phyloP scores from a whole-genome alignment of 2,888 invertebrate species.

The Nowickia ferox region DNA sequence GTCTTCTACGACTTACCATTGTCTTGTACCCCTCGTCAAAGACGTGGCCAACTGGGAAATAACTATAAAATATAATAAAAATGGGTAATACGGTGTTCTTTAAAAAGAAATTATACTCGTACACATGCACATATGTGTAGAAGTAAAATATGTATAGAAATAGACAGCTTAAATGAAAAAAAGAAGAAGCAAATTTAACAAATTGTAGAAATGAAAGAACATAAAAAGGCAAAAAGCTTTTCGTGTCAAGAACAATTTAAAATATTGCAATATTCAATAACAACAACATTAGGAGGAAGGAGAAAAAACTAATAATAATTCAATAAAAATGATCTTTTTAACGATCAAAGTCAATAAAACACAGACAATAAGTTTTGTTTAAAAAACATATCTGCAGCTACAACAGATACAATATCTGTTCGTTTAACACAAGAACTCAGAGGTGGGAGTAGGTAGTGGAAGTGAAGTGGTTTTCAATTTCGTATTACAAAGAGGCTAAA shows the following conservation, averaged over 20 bases:
- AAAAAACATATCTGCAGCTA: slow-evolving; percentile 6
- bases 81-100: slow-evolving; percentile 36
- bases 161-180: slow-evolving; percentile 35
- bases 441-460: slow-evolving; percentile 45
- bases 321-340: slow-evolving; percentile 66
- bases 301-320: slow-evolving; percentile 57
- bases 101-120: slow-evolving; percentile 15
- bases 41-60: no score
- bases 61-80: slow-evolving; percentile 37
- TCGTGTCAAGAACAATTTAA: slow-evolving; percentile 61
- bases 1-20: no score
- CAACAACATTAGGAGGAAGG: slow-evolving; percentile 5
- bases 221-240: slow-evolving; percentile 51
- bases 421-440: slow-evolving; percentile 1
- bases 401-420: background rate
- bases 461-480: slow-evolving; percentile 39
- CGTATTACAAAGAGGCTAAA: slow-evolving; percentile 54
- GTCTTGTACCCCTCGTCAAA: no score
- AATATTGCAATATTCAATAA: slow-evolving; percentile 42
- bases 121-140: background rate
- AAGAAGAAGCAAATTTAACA: slow-evolving; percentile 10
- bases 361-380: slow-evolving; percentile 34
- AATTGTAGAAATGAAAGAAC: slow-evolving; percentile 24
- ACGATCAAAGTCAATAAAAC: slow-evolving; percentile 65
- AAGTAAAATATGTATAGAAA: background rate